Base-by-base conservation (phyloP, 2,888 invertebrate species). In the Rhaphigaster nebulosa region DNA sequence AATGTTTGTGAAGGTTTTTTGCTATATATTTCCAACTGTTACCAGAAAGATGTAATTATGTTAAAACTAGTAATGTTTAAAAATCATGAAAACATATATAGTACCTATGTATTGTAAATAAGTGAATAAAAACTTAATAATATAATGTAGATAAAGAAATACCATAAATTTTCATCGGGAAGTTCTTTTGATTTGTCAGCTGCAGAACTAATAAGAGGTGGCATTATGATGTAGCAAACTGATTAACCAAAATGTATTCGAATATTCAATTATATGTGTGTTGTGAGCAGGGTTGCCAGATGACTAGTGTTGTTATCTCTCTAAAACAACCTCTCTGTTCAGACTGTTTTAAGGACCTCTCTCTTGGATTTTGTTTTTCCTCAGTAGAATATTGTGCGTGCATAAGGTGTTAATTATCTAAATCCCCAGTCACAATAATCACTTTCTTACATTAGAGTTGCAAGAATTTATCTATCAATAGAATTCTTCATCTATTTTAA, bases 121-220 rank as follows among this genome's bases (percentile, higher is more conserved):
- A 23, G 12, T 10, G 60, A n/a, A 15, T 15, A 18, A 15, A 29
- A 12, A 29, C 5, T 29, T 65, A 29, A 15, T 18, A 29, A 65
- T 65, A 38, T 20, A 38, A 38, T 20, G 10, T 52, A 52, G 2
- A 65, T 1, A 4, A 18, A 70, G 91, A 93, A 93, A 90, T 95
- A 96, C 96, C 96, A 96, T 94, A 96, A 94, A 94, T 96, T 96
- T 93, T 96, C 96, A 94, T 95, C 95, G 93, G 94, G 94, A 92
- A 95, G 95, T 92, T 95, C 95, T 94, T 95, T 95, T 94, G 95
- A 95, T 94, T 95, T 96, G 5, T 88, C 88, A 38, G 23, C 54
- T 0, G 88, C 50, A 18, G 54, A 56, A 38, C 38, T 54, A 34
- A 54, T 38, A 29, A 88, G n/a, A 1, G 88, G 88, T 38, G 88